Percentiles rank a stretch among this genome's conserved stretches.
phyloP scores from a whole-genome alignment of 2,888 invertebrate genomes.

The Caprella mutica region DNA sequence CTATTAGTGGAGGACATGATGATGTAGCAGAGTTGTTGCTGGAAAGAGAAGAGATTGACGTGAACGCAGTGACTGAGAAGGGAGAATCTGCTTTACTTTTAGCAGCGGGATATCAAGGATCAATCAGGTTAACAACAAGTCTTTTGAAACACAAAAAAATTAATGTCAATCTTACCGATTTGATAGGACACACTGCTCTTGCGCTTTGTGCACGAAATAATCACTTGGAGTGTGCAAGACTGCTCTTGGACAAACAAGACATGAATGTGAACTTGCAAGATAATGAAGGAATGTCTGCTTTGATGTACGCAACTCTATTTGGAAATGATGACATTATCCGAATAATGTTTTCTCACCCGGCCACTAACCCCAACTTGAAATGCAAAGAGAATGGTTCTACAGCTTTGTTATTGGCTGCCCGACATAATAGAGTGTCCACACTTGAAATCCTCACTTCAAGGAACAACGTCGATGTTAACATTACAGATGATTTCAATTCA shows the following conservation, averaged over 20 bases:
- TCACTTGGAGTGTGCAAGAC: slow-evolving; percentile 20
- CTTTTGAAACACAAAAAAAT: slow-evolving; percentile 17
- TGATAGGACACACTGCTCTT: slow-evolving; percentile 19
- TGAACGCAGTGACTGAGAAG: slow-evolving; percentile 18
- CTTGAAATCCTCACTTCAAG: slow-evolving; percentile 20
- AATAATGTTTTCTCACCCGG: slow-evolving; percentile 31
- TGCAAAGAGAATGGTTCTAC: slow-evolving; percentile 24
- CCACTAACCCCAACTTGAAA: slow-evolving; percentile 22
- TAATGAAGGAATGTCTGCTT: slow-evolving; percentile 20
- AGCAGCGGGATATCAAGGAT: slow-evolving; percentile 27
- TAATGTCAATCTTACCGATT: slow-evolving; percentile 18
- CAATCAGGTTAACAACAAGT: slow-evolving; percentile 4
- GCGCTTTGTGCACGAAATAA: slow-evolving; percentile 16
- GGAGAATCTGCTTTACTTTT: slow-evolving; percentile 25
- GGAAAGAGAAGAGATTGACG: slow-evolving; percentile 9
- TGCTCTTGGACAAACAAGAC: slow-evolving; percentile 22
- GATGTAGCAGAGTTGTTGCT: slow-evolving; percentile 28
- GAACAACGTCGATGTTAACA: slow-evolving; percentile 22
- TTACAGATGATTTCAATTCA: slow-evolving; percentile 22
- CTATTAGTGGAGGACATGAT: slow-evolving; percentile 21
- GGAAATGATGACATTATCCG: slow-evolving; percentile 28
- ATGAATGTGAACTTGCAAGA: slow-evolving; percentile 28
- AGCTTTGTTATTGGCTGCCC: slow-evolving; percentile 24
- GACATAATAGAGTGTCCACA: slow-evolving; percentile 9
- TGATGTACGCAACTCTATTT: slow-evolving; percentile 26